Evolutionary conservation across 2,113 vertebrate genomes (phyloP), one percentile per base, ranked within the genome.

Genomic region (Laterallus jamaicensis): DNA sequence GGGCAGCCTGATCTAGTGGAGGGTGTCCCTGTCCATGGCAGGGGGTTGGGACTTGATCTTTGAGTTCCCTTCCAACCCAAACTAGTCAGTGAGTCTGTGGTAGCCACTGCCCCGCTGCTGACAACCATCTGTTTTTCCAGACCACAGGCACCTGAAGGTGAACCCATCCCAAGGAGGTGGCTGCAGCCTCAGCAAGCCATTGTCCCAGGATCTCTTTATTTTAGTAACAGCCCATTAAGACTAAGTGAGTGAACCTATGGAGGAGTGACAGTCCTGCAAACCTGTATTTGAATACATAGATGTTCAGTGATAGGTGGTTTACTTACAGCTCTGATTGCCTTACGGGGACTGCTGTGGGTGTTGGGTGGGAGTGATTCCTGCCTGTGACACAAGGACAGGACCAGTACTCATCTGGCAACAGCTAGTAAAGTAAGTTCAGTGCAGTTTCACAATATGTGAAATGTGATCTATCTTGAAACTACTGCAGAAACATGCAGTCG

Each of bases 161-260:
- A 94, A 92, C 89, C 94, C 62, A 66, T 84, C 58, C 54, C 84
- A 66, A 96, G 86, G 56, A 1, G 94, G 87, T 95, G 89, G 86
- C 74, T 73, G 78, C 84, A 86, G 37, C 54, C 68, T 91, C 42
- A 18, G 52, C 42, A 60, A 73, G 59, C 70, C 44, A 2, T 60
- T 91, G 77, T 89, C 62, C 69, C 49, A 18, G 58, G 70, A 40
- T 68, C 16, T 80, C 63, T 66, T 76, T 87, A 25, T 79, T 96
- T 95, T 91, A 91, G 94, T 62, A 91, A 66, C 84, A 92, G 44
- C 64, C 39, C 78, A 91, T 95, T 91, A 95, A 66, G 54, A 68
- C 62, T 79, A 62, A 75, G 49, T 42, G 71, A 35, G 24, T 49
- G 82, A 66, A 92, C n/a, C 0, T 25, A 47, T 1, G 19, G 77